phyloP scores from a whole-genome alignment of 2,888 invertebrate genomes.

The Dimorphilus gyrociliatus region DNA sequence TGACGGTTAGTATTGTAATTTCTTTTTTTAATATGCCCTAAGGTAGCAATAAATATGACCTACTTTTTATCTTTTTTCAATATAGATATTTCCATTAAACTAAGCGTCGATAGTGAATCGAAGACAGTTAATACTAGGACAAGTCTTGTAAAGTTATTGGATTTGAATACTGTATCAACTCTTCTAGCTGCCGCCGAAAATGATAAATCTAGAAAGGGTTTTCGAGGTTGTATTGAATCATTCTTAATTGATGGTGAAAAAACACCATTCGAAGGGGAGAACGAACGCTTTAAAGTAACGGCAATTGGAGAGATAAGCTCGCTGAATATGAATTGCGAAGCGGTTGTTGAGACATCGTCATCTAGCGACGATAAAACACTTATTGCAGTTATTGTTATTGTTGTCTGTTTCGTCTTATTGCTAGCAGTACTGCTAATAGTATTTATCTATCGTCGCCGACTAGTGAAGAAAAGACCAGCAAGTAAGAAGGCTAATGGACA shows the following conservation, averaged over 20 bases:
- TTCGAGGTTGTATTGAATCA: slow-evolving; percentile 75
- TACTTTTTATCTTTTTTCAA: no score
- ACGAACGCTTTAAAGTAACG: slow-evolving; percentile 37
- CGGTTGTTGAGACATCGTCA: slow-evolving; percentile 50
- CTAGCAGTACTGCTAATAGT: slow-evolving; percentile 23
- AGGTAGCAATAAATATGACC: no score
- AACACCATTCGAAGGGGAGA: slow-evolving; percentile 73
- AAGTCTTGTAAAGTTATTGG: no score
- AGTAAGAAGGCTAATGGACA: slow-evolving; percentile 3
- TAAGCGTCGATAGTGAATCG: no score
- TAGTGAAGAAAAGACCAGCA: slow-evolving; percentile 58
- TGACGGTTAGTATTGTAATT: no score
- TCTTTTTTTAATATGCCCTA: no score
- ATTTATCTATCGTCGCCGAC: slow-evolving; percentile 63
- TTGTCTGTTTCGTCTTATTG: slow-evolving; percentile 71
- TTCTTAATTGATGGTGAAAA: slow-evolving; percentile 73
- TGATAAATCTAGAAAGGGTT: no score
- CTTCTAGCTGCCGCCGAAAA: no score
- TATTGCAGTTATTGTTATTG: slow-evolving; percentile 78
- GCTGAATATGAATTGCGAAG: background rate
- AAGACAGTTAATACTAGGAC: no score
- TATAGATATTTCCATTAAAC: no score
- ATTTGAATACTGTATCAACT: no score
- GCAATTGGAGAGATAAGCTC: slow-evolving; percentile 12
- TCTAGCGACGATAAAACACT: slow-evolving; percentile 69